These are phyloP conservation scores for Urocitellus parryii DNA, from an alignment of 2,113 vertebrate genomes.

Conservation along the genomic window DNA sequence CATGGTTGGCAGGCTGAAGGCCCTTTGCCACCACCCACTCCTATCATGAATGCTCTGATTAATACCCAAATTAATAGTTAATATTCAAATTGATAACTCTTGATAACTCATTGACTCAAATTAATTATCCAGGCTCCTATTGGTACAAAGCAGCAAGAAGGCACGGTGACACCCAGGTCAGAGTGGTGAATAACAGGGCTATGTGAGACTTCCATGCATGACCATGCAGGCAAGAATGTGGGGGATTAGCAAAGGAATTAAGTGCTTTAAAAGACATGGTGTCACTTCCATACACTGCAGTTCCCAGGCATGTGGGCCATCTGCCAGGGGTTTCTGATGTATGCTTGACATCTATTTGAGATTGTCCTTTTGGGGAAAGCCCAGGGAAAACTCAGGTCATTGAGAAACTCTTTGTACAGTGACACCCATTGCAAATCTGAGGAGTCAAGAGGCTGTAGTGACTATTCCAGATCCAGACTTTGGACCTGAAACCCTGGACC, in stretches of 20 bases:
- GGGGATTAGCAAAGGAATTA: constrained; percentile 70
- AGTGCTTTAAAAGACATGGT: constrained; percentile 75
- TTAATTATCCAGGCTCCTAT: not conserved
- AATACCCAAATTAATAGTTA: not conserved
- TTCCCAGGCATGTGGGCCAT: constrained; percentile 68
- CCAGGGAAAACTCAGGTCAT: not conserved
- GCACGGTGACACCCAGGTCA: constrained; percentile 38
- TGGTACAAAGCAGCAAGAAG: constrained; percentile 32
- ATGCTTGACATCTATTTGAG: constrained; percentile 70
- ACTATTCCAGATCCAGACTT: not conserved
- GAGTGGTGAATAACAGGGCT: constrained; percentile 56
- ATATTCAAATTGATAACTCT: not conserved
- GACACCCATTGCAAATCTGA: not conserved
- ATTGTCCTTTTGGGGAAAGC: not conserved
- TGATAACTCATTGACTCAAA: not conserved
- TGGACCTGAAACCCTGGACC: not conserved
- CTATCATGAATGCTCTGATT: not conserved
- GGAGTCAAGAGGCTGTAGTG: not conserved
- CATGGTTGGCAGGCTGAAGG: not conserved
- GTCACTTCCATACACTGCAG: constrained; percentile 73
- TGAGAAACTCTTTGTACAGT: not conserved
- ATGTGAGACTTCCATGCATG: constrained; percentile 74
- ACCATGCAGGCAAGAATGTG: constrained; percentile 72
- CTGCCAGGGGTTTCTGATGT: constrained; percentile 75
- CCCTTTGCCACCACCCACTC: not conserved